Conservation (phyloP, 2,888 invertebrate genomes). For the Chouioia cunea region DNA sequence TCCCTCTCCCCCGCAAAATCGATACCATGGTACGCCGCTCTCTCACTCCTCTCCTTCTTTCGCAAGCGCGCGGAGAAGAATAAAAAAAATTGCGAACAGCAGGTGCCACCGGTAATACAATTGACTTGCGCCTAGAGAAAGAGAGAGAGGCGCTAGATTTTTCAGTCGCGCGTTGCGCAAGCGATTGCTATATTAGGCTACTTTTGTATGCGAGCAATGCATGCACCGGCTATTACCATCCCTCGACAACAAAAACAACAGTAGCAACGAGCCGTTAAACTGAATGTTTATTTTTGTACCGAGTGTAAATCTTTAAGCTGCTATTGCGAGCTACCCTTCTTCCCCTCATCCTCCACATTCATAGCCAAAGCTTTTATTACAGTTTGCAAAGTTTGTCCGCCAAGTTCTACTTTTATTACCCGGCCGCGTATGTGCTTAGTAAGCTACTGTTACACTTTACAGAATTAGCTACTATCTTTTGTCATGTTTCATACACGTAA, state of each 20-base stretch:
- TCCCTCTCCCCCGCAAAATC: constrained; percentile 16
- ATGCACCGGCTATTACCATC: no score
- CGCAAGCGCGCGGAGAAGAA: neutral
- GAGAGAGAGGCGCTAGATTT: constrained; percentile 26
- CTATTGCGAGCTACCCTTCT: neutral
- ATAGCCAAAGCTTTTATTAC: constrained; percentile 13
- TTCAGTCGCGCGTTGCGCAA: constrained; percentile 2
- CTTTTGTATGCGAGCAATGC: no score
- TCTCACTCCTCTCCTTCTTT: neutral
- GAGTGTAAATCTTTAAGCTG: constrained; percentile 4
- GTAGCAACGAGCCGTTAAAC: constrained; percentile 7
- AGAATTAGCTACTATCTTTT: no score
- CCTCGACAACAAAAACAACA: no score
- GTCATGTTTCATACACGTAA: no score
- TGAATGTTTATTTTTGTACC: constrained; percentile 23
- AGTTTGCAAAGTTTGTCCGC: constrained; percentile 14
- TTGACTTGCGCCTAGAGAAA: constrained; percentile 18
- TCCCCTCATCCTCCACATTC: neutral
- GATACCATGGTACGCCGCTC: constrained; percentile 1
- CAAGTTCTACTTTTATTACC: constrained; percentile 3
- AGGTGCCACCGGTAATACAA: constrained; percentile 35
- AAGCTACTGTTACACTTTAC: no score
- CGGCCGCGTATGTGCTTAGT: neutral
- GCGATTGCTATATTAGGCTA: constrained; percentile 2
- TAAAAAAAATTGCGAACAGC: constrained; percentile 3